Base-by-base conservation (phyloP, 1,140 invertebrate species). In the Aphaenogaster rudis region DNA sequence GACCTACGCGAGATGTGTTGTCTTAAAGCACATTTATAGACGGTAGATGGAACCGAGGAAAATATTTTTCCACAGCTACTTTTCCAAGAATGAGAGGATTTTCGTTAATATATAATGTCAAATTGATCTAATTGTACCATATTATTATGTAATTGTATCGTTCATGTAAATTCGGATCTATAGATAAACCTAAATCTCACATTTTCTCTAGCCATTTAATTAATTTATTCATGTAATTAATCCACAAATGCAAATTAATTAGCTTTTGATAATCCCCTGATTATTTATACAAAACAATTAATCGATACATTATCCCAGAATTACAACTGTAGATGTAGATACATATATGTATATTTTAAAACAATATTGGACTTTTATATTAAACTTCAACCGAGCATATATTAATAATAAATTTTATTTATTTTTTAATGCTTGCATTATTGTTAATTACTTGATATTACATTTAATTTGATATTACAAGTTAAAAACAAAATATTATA, bases 211-310 rank as follows among this genome's bases (percentile, higher is more conserved):
- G 15, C 42, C 28, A 90, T 79, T 86, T 77, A 66, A 88, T 86
- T 82, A 86, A 87, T 88, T 79, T 80, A 88, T 67, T 86, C 59
- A 79, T 48, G 52, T 76, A 86, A 86, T 91, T 92, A 90, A 88
- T 92, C 74, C 66, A 57, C 79, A 45, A 86, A 90, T 87, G 85
- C 88, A 71, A 61, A 91, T 90, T 92, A 90, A 92, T 90, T 89
- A 88, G 88, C 86, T 88, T 89, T 88, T 86, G 74, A 90, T 91
- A 86, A 63, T 79, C 90, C 72, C 77, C 71, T 88, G 86, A 88
- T 90, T 91, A 91, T 90, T 87, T 88, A 91, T 88, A 87, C 66
- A 39, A 54, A 39, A 48, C 52, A n/a, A 66, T 52, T 50, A 69
- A 90, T 90, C 86, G 78, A 92, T 91, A 28, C 63, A 45, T 66